Evolutionary conservation across 1,140 invertebrate genomes (phyloP), one percentile per base, ranked within the genome.

Genomic region (Aphaenogaster ashmeadi): DNA sequence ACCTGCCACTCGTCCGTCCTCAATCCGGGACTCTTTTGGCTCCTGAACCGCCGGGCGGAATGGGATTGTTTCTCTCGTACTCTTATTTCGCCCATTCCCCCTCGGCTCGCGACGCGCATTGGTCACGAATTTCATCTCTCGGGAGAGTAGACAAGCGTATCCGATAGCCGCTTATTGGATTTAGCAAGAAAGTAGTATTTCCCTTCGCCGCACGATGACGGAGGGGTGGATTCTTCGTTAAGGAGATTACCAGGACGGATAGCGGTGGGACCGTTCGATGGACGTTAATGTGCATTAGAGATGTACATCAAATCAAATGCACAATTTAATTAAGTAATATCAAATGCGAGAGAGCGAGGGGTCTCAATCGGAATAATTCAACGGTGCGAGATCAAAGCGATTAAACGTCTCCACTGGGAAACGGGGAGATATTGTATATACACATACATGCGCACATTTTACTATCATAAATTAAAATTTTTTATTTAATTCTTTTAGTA

Each of bases 121-220:
- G 77, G 88, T 88, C 84, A 88, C 87, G 88, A 91, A 86, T 92
- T 88, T 92, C 90, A 90, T 92, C 88, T 92, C 90, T 90, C 80
- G 54, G 54, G 90, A 90, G 87, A 90, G 87, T 87, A 91, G 91
- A 87, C 90, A 91, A 91, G 90, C 90, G 88, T 91, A 92, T 91
- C 84, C 88, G 87, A 91, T 90, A 87, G 88, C 87, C 80, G 84
- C 91, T 92, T 91, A 92, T 92, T 92, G 90, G 91, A 92, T 90
- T 89, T 86, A 56, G 50, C 72, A 64, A 85, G 38, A 58, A 84
- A 67, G 41, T 84, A 74, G 67, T 72, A 66, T 87, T 38, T 74
- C 56, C 38, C 85, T 78, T 72, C 21, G 41, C 15, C 27, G 15
- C 38, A 60, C 13, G 80, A 75, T 38, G n/a, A 13, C 66, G 80